A percentile compares a stretch with the other conserved stretches of the same genome.
These are phyloP conservation scores for Erpornis zantholeuca DNA, from an alignment of 2,113 vertebrate species.

Conservation along the genomic window DNA sequence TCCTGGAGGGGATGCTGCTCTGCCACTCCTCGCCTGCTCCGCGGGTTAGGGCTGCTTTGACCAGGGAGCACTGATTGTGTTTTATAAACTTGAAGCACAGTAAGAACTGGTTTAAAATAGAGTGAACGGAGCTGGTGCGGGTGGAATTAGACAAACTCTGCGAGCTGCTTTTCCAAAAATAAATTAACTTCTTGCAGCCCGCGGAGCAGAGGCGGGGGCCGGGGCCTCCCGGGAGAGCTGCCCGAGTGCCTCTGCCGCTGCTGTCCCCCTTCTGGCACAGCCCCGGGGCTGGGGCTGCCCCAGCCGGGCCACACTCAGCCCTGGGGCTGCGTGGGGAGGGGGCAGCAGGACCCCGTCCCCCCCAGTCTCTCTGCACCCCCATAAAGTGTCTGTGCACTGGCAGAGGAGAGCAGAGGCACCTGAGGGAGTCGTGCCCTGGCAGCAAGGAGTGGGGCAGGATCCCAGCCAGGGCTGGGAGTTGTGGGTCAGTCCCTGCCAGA, in stretches of 20 bases:
- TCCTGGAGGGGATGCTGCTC: constrained; percentile 41
- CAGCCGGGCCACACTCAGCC: rapidly evolving
- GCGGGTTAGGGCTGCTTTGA: not conserved
- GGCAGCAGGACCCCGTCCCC: not conserved
- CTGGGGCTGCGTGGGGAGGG: not conserved
- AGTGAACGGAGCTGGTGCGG: constrained; percentile 55
- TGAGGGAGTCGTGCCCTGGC: not conserved
- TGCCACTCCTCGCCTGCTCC: not conserved
- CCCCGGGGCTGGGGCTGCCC: not conserved
- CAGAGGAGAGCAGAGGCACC: not conserved
- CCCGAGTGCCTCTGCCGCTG: not conserved
- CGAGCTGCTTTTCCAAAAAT: constrained; percentile 61
- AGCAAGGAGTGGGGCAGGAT: not conserved
- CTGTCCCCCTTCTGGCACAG: not conserved
- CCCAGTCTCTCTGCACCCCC: not conserved
- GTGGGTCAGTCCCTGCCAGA: not conserved
- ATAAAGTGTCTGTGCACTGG: rapidly evolving
- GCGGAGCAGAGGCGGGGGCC: not conserved
- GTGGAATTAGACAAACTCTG: constrained; percentile 61
- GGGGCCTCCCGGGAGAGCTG: not conserved
- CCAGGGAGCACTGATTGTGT: constrained; percentile 39
- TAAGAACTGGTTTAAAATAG: constrained; percentile 62
- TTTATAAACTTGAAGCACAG: constrained; percentile 60
- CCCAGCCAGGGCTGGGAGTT: too few species aligned
- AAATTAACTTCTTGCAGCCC: constrained; percentile 68